These are phyloP conservation scores for Lepeophtheirus nordmannii DNA, from an alignment of 2,888 invertebrate genomes.

Conservation along the genomic window DNA sequence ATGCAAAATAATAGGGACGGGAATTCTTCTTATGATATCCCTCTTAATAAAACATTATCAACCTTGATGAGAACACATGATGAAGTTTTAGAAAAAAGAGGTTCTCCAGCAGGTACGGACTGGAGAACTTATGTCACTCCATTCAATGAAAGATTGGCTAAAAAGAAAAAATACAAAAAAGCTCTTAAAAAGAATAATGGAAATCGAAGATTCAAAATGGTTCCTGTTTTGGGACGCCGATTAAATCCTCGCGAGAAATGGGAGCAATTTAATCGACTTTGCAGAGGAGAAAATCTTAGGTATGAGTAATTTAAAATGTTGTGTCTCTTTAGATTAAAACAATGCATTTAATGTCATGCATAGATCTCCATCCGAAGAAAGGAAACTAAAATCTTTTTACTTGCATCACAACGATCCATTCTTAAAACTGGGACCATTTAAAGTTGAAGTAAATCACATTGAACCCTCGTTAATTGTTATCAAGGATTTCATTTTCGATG, in stretches of 20 bases:
- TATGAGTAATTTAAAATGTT: background rate
- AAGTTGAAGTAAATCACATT: constrained; percentile 1
- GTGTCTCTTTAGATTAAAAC: too few species aligned
- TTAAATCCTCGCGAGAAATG: background rate
- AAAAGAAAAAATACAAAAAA: constrained; percentile 17
- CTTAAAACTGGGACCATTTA: constrained; percentile 22
- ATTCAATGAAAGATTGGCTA: constrained; percentile 7
- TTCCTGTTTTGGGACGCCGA: background rate
- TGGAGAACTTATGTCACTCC: constrained; percentile 5
- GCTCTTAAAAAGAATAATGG: background rate
- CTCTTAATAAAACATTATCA: background rate
- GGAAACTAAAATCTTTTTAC: background rate
- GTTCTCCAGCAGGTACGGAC: background rate
- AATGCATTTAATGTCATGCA: too few species aligned
- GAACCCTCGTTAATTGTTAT: constrained; percentile 10
- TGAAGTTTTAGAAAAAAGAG: constrained; percentile 3
- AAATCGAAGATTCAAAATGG: background rate
- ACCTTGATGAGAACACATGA: constrained; percentile 5
- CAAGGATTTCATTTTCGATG: constrained; percentile 6
- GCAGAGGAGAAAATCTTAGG: constrained; percentile 10
- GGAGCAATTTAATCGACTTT: constrained; percentile 12
- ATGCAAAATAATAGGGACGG: background rate
- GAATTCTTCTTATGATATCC: too few species aligned
- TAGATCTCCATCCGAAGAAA: background rate
- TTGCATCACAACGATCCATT: constrained; percentile 24